Base-by-base conservation (phyloP, 2,888 invertebrate species). In the Callimorpha dominula region DNA sequence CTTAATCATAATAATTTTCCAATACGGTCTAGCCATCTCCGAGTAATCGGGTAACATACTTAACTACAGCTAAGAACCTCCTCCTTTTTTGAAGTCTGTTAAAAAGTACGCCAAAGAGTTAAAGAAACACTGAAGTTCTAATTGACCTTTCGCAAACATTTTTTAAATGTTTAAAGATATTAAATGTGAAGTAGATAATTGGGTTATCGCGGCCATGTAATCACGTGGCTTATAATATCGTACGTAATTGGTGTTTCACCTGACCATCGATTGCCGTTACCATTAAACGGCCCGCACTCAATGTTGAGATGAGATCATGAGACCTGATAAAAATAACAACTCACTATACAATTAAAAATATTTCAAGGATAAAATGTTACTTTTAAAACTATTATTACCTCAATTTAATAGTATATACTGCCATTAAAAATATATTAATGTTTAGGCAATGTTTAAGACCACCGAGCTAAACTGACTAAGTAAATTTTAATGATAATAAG, bases 161-260 rank as follows among this genome's bases (percentile, higher is more conserved):
- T 82, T 77, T 72, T 82, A 77, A 80, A 80, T 78, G 77, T 76
- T 67, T 40, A 77, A 72, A 68, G 52, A 74, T 75, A 79, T 84
- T 79, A 78, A 78, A 76, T 76, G 68, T 72, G 72, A 83, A 79
- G 74, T 82, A 76, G 80, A 83, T 78, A 80, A 85, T 81, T 81
- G 77, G 79, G 83, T 76, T 84, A 85, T 82, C 81, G 75, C 77
- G 75, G 72, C 65, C 70, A 68, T 72, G 70, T 76, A 77, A 81
- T 76, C 78, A 69, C 65, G 65, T 77, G 69, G 78, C 71, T 78
- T 73, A 79, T 84, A 84, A 83, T 83, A 82, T 79, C 76, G 77
- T 80, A 76, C 73, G 78, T 85, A 80, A 86, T 86, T 82, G 80
- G 77, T 78, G 72, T 80, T 86, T 78, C 83, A 84, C 80, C 77